These are phyloP conservation scores for Geotrypetes seraphini DNA, from an alignment of 2,797 vertebrate species.

Conservation along the genomic window DNA sequence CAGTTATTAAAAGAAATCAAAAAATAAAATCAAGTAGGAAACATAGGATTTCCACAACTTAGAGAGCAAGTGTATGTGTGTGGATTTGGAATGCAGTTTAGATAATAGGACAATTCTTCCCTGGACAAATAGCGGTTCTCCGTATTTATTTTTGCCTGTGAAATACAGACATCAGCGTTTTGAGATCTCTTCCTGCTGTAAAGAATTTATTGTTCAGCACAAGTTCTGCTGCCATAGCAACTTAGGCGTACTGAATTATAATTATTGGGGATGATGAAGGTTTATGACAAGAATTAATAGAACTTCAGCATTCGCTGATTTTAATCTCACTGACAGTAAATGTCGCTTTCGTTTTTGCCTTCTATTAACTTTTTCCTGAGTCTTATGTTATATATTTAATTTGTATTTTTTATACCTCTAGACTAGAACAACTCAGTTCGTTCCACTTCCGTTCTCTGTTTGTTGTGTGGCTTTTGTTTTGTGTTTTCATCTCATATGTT, in stretches of 20 bases:
- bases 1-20: conserved; percentile 19
- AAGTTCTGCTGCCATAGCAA: conserved; percentile 45
- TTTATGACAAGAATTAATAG: conserved; percentile 37
- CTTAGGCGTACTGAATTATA: conserved; percentile 37
- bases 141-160: neutral
- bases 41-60: conserved; percentile 1
- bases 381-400: too few relatives aligned
- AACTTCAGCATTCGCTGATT: neutral
- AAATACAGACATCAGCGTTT: conserved; percentile 13
- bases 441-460: too few relatives aligned
- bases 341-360: neutral
- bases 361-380: neutral
- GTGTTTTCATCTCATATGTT: too few relatives aligned
- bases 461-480: too few relatives aligned
- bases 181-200: conserved; percentile 11
- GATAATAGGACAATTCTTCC: conserved; percentile 10
- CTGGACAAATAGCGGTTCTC: neutral
- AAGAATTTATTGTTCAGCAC: conserved; percentile 31
- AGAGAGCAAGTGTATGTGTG: conserved; percentile 3
- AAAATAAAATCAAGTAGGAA: conserved; percentile 13
- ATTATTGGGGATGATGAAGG: conserved; percentile 29
- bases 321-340: neutral
- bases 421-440: too few relatives aligned
- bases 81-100: neutral
- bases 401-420: too few relatives aligned